These are phyloP conservation scores for Aphodius sticticus DNA, from an alignment of 2,888 invertebrate genomes.

Conservation along the genomic window DNA sequence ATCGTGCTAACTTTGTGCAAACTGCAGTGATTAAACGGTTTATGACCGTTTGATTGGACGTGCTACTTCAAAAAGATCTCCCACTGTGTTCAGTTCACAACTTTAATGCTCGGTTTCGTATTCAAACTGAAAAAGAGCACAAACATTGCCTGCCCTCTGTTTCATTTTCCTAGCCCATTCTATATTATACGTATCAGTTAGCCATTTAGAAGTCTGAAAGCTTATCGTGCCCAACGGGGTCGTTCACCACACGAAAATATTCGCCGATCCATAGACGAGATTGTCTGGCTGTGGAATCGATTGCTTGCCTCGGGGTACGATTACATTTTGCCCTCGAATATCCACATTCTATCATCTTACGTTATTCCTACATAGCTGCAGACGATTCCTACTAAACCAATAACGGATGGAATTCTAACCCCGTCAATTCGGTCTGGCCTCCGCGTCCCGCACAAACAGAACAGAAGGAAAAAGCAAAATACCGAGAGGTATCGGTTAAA, in stretches of 20 bases:
- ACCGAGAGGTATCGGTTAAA: constrained; percentile 39
- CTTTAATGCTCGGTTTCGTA: too few relatives aligned
- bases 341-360: background rate
- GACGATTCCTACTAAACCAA: background rate
- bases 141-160: too few relatives aligned
- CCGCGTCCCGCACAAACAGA: background rate
- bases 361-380: background rate
- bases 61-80: too few relatives aligned
- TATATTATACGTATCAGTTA: background rate
- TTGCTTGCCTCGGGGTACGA: background rate
- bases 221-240: background rate
- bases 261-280: background rate
- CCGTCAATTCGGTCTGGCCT: background rate
- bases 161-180: too few relatives aligned
- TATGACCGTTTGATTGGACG: too few relatives aligned
- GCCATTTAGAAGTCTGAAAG: background rate
- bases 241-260: background rate
- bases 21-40: too few relatives aligned
- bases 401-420: background rate
- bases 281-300: background rate
- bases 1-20: too few relatives aligned
- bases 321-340: background rate
- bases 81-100: too few relatives aligned
- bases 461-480: constrained; percentile 5
- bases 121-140: too few relatives aligned